phyloP scores from a whole-genome alignment of 23 tunicate species.

The Styela plicata region DNA sequence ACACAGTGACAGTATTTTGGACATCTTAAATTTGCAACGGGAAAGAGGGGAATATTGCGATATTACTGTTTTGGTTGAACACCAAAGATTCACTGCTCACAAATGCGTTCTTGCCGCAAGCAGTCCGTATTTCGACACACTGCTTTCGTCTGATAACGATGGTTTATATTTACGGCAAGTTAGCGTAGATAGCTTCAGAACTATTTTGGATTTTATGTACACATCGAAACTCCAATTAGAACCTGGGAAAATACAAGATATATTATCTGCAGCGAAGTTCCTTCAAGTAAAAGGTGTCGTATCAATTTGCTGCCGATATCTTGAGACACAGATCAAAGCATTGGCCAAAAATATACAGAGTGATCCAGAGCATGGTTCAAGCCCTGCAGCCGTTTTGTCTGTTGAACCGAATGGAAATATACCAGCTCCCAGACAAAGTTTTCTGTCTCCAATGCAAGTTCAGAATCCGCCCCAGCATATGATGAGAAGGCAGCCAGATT shows the following conservation, averaged over 20 bases:
- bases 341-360: constrained; percentile 44
- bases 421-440: background rate
- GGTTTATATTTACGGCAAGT: constrained; percentile 80
- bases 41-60: constrained; percentile 77
- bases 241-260: constrained; percentile 55
- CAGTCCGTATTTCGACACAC: constrained; percentile 42
- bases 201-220: constrained; percentile 91
- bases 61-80: constrained; percentile 85
- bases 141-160: constrained; percentile 71
- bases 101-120: constrained; percentile 62
- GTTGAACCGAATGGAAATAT: background rate
- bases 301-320: constrained; percentile 88
- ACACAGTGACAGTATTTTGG: constrained; percentile 53
- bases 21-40: constrained; percentile 63
- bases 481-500: background rate
- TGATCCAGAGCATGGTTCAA: background rate
- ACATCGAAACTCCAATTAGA: constrained; percentile 81
- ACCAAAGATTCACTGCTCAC: constrained; percentile 65
- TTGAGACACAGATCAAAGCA: constrained; percentile 66
- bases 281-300: constrained; percentile 81
- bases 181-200: constrained; percentile 67
- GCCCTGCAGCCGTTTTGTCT: background rate
- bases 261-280: constrained; percentile 79
- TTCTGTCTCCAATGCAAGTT: background rate
- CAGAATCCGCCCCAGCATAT: background rate